phyloP scores from a whole-genome alignment of 1,140 invertebrate species.

The Nasonia giraulti region DNA sequence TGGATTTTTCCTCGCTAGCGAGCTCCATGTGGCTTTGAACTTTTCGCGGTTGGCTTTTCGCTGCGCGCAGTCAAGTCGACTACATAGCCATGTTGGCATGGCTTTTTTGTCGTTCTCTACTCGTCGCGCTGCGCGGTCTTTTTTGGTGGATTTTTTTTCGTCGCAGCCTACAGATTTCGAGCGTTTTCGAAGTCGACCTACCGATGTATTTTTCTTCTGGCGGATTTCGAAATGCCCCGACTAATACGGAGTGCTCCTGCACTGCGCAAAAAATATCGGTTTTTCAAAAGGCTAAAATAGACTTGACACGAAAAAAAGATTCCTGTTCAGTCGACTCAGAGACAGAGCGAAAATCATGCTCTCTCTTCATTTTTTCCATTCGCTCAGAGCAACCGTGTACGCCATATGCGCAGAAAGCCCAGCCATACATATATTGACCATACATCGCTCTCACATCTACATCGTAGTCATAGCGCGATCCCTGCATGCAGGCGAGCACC shows the following conservation, averaged over 20 bases:
- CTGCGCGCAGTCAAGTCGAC: neutral
- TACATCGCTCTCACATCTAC: neutral
- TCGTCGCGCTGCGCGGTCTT: neutral
- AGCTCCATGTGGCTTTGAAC: slow-evolving; percentile 15
- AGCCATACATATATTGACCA: neutral
- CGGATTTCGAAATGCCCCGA: no score
- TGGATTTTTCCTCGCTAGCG: slow-evolving; percentile 23
- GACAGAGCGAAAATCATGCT: no score
- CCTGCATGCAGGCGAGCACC: neutral
- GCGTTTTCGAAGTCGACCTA: no score
- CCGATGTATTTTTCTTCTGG: no score
- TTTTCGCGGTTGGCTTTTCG: neutral
- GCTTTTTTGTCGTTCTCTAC: neutral
- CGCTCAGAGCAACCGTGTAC: no score
- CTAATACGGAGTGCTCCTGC: no score
- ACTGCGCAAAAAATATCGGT: no score
- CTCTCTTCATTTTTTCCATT: no score
- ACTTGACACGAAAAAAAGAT: no score
- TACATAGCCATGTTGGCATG: neutral
- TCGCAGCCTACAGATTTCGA: no score
- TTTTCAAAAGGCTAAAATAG: no score
- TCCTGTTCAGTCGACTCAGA: no score
- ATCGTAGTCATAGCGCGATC: neutral
- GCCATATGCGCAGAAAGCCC: neutral
- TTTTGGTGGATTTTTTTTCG: neutral